phyloP scores from a whole-genome alignment of 2,113 vertebrate species.

The Sarotherodon lohbergeri region DNA sequence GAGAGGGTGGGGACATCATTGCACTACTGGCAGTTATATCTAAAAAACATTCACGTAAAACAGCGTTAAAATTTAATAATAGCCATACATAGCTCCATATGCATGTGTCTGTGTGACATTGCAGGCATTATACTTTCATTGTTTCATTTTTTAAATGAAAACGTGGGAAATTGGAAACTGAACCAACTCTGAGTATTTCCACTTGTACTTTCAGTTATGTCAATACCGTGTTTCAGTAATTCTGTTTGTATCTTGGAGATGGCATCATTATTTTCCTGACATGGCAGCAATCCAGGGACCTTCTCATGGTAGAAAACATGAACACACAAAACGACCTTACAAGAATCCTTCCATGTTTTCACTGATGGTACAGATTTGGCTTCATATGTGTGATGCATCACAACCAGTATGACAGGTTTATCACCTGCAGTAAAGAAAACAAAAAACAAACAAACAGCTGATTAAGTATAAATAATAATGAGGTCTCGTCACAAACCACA shows the following conservation, averaged over 20 bases:
- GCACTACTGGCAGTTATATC: no score
- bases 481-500: neutral
- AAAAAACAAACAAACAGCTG: neutral
- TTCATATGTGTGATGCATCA: conserved; percentile 26
- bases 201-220: no score
- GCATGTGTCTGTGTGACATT: neutral
- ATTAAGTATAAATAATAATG: neutral
- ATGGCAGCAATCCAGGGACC: neutral
- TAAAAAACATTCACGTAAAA: no score
- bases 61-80: no score
- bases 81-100: no score
- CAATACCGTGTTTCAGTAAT: neutral
- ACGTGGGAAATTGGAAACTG: no score
- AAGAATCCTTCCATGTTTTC: accelerated
- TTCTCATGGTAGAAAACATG: conserved; percentile 45
- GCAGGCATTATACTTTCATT: neutral
- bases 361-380: accelerated
- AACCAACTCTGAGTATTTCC: neutral
- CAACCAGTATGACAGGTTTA: conserved; percentile 33
- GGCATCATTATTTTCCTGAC: neutral
- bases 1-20: no score
- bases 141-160: accelerated
- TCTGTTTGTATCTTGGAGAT: neutral
- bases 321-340: neutral
- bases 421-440: neutral